Percentiles rank a stretch among this genome's conserved stretches.
These are phyloP conservation scores for Periparus ater DNA, from an alignment of 2,797 vertebrate species.

Conservation along the genomic window DNA sequence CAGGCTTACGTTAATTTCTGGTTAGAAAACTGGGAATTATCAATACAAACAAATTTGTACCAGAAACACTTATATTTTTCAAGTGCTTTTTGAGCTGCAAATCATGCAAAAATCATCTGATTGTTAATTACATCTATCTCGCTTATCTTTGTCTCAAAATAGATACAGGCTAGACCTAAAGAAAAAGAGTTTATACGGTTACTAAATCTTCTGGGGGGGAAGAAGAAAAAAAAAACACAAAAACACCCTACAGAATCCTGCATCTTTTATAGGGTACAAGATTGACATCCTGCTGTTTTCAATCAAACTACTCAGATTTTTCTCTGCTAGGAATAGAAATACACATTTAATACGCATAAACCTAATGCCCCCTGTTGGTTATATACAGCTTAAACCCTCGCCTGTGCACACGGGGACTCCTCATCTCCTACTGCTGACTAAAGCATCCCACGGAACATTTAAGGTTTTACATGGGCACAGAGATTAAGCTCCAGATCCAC, in stretches of 20 bases:
- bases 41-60: constrained; percentile 12
- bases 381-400: not conserved
- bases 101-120: not conserved
- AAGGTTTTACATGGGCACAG: not conserved
- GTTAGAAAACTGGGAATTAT: constrained; percentile 4
- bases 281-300: constrained; percentile 25
- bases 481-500: not conserved
- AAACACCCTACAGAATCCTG: not conserved
- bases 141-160: not conserved
- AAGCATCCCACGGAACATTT: not conserved
- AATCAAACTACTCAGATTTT: not conserved
- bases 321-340: not conserved
- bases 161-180: not conserved
- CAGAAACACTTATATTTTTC: not conserved
- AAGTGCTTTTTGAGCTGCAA: constrained; percentile 9
- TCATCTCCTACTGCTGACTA: not conserved
- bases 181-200: not conserved
- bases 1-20: constrained; percentile 1
- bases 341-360: constrained; percentile 40
- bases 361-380: constrained; percentile 66
- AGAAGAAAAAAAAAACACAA: not conserved
- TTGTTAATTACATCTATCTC: constrained; percentile 7
- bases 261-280: not conserved
- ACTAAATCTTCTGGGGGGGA: not conserved
- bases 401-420: not conserved